These are phyloP conservation scores for Cranoglanis bouderius DNA, from an alignment of 2,113 vertebrate genomes.

Conservation along the genomic window DNA sequence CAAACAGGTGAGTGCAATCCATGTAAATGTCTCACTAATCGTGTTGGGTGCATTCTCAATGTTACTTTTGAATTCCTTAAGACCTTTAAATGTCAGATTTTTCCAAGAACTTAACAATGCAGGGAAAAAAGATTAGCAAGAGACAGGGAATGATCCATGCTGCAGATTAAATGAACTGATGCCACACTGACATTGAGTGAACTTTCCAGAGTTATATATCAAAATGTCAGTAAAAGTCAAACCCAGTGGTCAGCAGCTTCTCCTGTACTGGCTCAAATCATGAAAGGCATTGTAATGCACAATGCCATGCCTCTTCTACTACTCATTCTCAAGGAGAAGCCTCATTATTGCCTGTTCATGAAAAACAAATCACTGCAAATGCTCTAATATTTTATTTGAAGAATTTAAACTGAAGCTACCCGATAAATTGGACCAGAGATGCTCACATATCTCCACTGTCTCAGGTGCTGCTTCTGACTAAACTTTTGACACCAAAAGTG, in stretches of 20 bases:
- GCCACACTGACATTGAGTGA: conserved; percentile 21
- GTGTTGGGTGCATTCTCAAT: background rate
- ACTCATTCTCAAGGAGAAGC: background rate
- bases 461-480: background rate
- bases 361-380: background rate
- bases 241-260: conserved; percentile 1
- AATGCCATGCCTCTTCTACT: background rate
- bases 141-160: background rate
- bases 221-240: conserved; percentile 52
- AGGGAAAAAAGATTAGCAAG: background rate
- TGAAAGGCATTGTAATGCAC: conserved; percentile 15
- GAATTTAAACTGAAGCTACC: background rate
- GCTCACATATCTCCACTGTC: background rate
- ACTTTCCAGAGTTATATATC: conserved; percentile 37
- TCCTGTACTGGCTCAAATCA: conserved; percentile 4
- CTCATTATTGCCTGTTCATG: background rate
- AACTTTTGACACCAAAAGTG: background rate
- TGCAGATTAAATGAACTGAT: background rate
- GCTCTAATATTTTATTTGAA: background rate
- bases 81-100: conserved; percentile 50
- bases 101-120: conserved; percentile 9
- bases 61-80: conserved; percentile 9
- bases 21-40: background rate
- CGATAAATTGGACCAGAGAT: background rate
- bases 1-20: background rate